These are phyloP conservation scores for Gymnosoma rotundatum DNA, from an alignment of 2,888 invertebrate species.

Conservation along the genomic window DNA sequence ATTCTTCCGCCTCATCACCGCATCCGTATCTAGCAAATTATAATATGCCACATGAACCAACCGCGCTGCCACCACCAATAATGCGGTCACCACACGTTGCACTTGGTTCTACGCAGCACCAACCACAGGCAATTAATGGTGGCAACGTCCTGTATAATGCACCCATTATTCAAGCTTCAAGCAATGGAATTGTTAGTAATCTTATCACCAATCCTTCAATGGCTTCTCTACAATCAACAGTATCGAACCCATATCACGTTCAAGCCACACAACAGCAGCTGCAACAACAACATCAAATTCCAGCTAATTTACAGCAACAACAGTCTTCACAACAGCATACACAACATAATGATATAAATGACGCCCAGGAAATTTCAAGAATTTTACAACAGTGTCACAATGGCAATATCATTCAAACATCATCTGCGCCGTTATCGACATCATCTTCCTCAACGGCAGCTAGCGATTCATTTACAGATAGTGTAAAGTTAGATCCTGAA, in stretches of 20 bases:
- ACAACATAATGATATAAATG: conserved; percentile 80
- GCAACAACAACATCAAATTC: conserved; percentile 43
- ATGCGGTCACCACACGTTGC: conserved; percentile 59
- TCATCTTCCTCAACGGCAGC: conserved; percentile 22
- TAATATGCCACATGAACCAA: conserved; percentile 63
- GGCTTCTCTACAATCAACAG: conserved; percentile 24
- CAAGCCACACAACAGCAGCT: conserved; percentile 41
- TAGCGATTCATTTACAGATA: conserved; percentile 38
- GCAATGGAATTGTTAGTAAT: conserved; percentile 40
- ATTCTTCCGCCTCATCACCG: conserved; percentile 62
- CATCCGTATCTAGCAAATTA: conserved; percentile 71
- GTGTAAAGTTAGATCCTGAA: conserved; percentile 69
- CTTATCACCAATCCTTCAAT: conserved; percentile 47
- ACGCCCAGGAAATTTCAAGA: conserved; percentile 82
- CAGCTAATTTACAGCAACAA: conserved; percentile 36
- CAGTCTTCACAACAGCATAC: conserved; percentile 28
- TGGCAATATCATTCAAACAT: conserved; percentile 72
- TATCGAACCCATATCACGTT: conserved; percentile 42
- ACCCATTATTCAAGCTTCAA: conserved; percentile 45
- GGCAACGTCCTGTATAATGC: conserved; percentile 51
- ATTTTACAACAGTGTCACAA: conserved; percentile 82
- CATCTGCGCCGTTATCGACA: conserved; percentile 26
- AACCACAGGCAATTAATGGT: conserved; percentile 43
- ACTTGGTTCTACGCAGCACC: conserved; percentile 31
- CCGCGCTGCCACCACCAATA: conserved; percentile 46